These are phyloP conservation scores for Ptilodon capucinus DNA, from an alignment of 2,888 invertebrate species.

Conservation along the genomic window DNA sequence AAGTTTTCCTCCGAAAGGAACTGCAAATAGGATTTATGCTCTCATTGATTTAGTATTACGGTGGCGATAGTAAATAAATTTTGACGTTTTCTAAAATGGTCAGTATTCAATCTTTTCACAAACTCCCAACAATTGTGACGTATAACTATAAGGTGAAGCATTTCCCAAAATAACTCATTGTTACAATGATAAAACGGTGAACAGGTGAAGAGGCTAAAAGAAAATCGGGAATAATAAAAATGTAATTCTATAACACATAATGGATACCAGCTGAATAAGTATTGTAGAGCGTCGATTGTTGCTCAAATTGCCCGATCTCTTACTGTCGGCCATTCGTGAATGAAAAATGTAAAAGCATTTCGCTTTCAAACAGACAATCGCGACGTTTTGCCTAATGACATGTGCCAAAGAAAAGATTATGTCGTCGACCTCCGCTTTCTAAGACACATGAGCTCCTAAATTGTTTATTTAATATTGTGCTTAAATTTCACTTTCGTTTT, in stretches of 20 bases:
- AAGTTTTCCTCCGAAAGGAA: too few relatives aligned
- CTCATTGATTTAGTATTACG: too few relatives aligned
- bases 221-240: conserved; percentile 10
- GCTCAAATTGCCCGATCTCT: conserved; percentile 40
- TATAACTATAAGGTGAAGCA: background rate
- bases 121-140: background rate
- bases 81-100: too few relatives aligned
- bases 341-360: conserved; percentile 48
- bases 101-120: too few relatives aligned
- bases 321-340: conserved; percentile 39
- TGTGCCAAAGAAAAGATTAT: conserved; percentile 57
- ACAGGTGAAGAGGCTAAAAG: conserved; percentile 21
- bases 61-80: too few relatives aligned
- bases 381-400: conserved; percentile 46
- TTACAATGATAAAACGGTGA: conserved; percentile 7
- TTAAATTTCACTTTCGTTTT: conserved; percentile 33
- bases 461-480: conserved; percentile 40
- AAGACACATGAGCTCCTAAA: conserved; percentile 47
- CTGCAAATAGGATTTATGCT: too few relatives aligned
- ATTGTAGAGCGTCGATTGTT: conserved; percentile 35
- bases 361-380: conserved; percentile 53
- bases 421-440: conserved; percentile 58
- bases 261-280: conserved; percentile 25
- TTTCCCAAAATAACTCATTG: conserved; percentile 11
- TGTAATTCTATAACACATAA: conserved; percentile 11